A percentile compares a stretch with the other conserved stretches of the same genome.
These are phyloP conservation scores for Perca flavescens DNA, from an alignment of 2,113 vertebrate species.

Conservation along the genomic window DNA sequence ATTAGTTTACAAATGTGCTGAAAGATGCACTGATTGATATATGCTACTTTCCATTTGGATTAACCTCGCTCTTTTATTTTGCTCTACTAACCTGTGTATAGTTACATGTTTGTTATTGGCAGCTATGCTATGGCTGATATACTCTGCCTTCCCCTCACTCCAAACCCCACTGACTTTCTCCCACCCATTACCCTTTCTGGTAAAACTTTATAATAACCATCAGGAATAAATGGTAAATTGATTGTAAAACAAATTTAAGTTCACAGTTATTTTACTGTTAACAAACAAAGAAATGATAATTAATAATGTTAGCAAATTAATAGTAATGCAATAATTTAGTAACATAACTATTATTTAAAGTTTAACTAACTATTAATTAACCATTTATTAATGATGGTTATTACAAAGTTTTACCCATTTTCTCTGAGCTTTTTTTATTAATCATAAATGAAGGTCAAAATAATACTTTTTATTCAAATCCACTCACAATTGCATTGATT, in stretches of 20 bases:
- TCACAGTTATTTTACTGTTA: too few species aligned
- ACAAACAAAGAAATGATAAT: too few species aligned
- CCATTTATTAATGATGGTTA: too few species aligned
- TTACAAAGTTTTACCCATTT: neutral
- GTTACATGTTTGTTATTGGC: slow-evolving; percentile 74
- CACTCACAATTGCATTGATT: neutral
- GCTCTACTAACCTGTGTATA: slow-evolving; percentile 61
- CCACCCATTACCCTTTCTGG: neutral
- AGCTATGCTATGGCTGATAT: slow-evolving; percentile 87
- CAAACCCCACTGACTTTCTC: slow-evolving; percentile 73
- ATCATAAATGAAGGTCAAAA: slow-evolving; percentile 38
- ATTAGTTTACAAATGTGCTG: slow-evolving; percentile 25
- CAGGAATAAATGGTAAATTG: too few species aligned
- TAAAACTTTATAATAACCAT: too few species aligned
- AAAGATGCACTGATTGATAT: slow-evolving; percentile 19
- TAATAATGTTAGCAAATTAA: too few species aligned
- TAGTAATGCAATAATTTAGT: too few species aligned
- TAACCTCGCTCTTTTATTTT: slow-evolving; percentile 53
- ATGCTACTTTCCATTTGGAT: slow-evolving; percentile 20
- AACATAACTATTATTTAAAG: too few species aligned
- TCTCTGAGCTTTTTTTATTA: neutral
- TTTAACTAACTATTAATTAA: too few species aligned
- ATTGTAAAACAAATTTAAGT: too few species aligned
- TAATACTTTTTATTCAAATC: slow-evolving; percentile 37
- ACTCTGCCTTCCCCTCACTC: slow-evolving; percentile 72